Evolutionary conservation across 2,797 vertebrate genomes (phyloP).

Genomic region (Scleropages formosus): DNA sequence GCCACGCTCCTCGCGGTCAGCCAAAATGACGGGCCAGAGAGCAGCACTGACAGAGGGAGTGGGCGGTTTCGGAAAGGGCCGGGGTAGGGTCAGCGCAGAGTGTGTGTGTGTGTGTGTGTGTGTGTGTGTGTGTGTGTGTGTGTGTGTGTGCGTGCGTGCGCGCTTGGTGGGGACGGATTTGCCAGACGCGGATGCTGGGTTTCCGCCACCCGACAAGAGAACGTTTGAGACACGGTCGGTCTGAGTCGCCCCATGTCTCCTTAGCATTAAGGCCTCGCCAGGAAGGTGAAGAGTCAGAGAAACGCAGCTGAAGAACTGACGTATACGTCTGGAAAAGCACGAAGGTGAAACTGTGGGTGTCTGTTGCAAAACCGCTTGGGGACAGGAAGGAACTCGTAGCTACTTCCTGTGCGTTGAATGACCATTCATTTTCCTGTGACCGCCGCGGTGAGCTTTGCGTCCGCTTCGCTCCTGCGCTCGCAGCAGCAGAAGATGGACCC

Average conservation of each 20-base stretch:
- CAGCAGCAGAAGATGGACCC: not conserved
- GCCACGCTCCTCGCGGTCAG: not conserved
- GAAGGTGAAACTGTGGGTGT: not conserved
- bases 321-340: not conserved
- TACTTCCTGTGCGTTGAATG: not conserved
- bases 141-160: too few species aligned
- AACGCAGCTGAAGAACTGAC: not conserved
- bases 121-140: constrained; percentile 33
- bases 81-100: too few species aligned
- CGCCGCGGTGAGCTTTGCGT: too few species aligned
- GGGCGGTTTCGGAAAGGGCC: constrained; percentile 17
- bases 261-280: not conserved
- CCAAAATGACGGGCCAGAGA: constrained; percentile 31
- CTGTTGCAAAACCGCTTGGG: not conserved
- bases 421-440: not conserved
- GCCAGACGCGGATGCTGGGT: constrained; percentile 7
- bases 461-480: too few species aligned
- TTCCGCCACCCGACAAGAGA: not conserved
- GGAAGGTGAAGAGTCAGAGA: not conserved
- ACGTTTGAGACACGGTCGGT: not conserved
- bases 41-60: constrained; percentile 42
- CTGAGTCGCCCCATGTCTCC: not conserved
- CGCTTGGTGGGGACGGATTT: not conserved
- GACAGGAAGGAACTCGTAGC: not conserved
- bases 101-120: constrained; percentile 33